Base-by-base conservation (phyloP, 2,113 vertebrate species). In the Platycercus adscitus region DNA sequence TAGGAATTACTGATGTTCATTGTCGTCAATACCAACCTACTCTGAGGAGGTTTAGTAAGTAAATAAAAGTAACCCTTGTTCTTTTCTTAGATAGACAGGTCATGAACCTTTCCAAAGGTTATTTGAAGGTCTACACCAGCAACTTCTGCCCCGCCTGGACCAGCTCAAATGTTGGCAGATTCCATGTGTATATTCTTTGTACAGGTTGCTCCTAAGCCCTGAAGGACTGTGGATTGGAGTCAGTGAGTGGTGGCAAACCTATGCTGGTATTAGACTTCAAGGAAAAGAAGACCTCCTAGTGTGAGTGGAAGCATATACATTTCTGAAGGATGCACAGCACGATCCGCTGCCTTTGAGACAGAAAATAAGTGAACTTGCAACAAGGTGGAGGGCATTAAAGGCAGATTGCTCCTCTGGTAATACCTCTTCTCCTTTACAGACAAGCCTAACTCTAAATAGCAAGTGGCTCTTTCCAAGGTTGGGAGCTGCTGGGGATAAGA, bases 11-110 rank as follows among this genome's bases (percentile, higher is more conserved):
- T 73, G 26, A 35, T 91, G 25, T 14, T 86, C 9, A 4, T 33
- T 72, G 3, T 20, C 13, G 77, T 33, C 0, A 0, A 16, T 37
- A 10, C 21, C 17, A 28, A 33, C 11, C 10, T 76, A 6, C 72
- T 55, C 52, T 53, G 47, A 64, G 28, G 25, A 79, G 37, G 20
- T 53, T 92, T 58, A 71, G n/a, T 41, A 82, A 76, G 66, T 76
- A 39, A 80, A 39, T 14, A 39, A 17, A 80, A 46, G 37, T 44
- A 92, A 64, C 80, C 28, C 44, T 72, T 58, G 25, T 50, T 64
- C 47, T 64, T 82, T 37, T 28, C 35, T 76, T 79, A 80, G 47
- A n/a, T 82, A 55, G 66, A 55, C 9, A 91, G 63, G n/a, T 28
- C 7, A 17, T 28, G 49, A 68, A 58, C 26, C 3, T 58, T 88